These are phyloP conservation scores for Meloe dianella DNA, from an alignment of 2,888 invertebrate species.

Conservation along the genomic window DNA sequence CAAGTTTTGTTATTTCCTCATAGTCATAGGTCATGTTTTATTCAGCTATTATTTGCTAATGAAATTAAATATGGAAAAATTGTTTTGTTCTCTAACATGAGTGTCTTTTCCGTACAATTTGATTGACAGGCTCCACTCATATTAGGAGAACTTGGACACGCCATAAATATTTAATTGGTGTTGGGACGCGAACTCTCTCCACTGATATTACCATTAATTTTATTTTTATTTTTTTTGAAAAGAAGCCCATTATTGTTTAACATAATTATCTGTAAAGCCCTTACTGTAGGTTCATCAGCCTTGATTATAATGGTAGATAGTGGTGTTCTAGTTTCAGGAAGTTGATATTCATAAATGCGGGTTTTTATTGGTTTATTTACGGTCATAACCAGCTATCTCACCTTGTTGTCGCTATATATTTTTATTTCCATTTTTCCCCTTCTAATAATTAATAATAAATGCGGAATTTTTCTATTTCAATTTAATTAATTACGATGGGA, in stretches of 20 bases:
- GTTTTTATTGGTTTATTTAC: constrained; percentile 6
- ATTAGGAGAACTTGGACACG: background rate
- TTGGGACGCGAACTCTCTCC: too few relatives aligned
- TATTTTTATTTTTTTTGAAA: background rate
- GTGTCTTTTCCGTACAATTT: background rate
- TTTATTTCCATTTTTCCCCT: background rate
- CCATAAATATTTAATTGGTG: background rate
- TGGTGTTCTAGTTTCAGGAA: constrained; percentile 7
- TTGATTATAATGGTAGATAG: background rate
- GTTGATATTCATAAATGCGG: constrained; percentile 9
- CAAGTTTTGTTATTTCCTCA: background rate
- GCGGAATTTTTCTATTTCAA: background rate
- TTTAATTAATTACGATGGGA: background rate
- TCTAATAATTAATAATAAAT: background rate
- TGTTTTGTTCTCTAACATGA: background rate
- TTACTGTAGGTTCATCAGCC: background rate
- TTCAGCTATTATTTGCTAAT: background rate
- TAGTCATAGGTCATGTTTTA: background rate
- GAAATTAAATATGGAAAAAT: background rate
- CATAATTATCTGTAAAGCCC: background rate
- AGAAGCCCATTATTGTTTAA: background rate
- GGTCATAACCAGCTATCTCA: constrained; percentile 1
- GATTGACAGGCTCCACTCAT: background rate
- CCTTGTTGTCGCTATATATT: background rate
- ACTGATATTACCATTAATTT: too few relatives aligned